phyloP scores from a whole-genome alignment of 2,797 vertebrate genomes.

The Carduelis carduelis region DNA sequence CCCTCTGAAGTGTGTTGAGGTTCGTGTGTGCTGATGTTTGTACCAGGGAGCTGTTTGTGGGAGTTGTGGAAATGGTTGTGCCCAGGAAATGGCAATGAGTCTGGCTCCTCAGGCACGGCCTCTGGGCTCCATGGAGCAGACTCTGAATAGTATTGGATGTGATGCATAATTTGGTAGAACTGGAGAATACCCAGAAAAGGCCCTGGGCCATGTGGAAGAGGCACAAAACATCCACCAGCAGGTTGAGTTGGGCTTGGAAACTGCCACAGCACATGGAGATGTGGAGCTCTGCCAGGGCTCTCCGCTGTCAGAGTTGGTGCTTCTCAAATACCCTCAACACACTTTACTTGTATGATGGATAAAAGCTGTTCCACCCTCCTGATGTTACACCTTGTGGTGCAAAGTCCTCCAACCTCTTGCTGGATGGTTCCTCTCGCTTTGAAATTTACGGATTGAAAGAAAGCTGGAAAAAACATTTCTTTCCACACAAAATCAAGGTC shows the following conservation, averaged over 20 bases:
- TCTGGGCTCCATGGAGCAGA: not conserved
- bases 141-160: not conserved
- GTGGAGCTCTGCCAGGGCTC: not conserved
- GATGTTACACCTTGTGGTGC: not conserved
- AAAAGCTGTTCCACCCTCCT: not conserved
- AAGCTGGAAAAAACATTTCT: not conserved
- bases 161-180: not conserved
- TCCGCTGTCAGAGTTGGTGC: not conserved
- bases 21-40: rapidly evolving
- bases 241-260: not conserved
- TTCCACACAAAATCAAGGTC: rapidly evolving
- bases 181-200: not conserved
- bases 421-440: not conserved
- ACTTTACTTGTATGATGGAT: rapidly evolving
- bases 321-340: not conserved
- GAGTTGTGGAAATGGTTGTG: not conserved
- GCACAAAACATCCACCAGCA: not conserved
- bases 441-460: not conserved
- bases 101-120: not conserved
- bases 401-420: not conserved
- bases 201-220: not conserved
- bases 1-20: not conserved
- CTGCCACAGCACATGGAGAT: not conserved
- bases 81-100: not conserved
- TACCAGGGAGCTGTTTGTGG: not conserved